Percentiles rank a stretch among this genome's conserved stretches.
Evolutionary conservation across 2,113 vertebrate species (phyloP).

Genomic region (Delphinapterus leucas): DNA sequence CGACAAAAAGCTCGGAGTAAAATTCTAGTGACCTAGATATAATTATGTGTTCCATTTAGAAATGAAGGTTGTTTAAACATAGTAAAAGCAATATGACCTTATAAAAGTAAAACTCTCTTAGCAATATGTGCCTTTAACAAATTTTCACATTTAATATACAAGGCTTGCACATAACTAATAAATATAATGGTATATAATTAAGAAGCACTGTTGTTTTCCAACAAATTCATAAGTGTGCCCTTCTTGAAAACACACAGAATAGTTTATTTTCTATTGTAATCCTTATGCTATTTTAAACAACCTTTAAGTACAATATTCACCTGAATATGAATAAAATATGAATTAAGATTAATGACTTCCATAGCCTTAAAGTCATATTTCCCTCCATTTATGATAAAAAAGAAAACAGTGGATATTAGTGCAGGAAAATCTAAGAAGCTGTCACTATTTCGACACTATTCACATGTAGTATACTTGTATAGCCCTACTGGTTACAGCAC

Average conservation of each 20-base stretch:
- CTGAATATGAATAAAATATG: conserved; percentile 7
- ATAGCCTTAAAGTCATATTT: neutral
- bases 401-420: neutral
- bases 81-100: neutral
- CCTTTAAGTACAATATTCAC: conserved; percentile 2
- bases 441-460: neutral
- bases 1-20: neutral
- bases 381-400: neutral
- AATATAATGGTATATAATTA: neutral
- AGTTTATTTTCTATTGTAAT: conserved; percentile 8
- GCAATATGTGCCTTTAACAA: conserved; percentile 4
- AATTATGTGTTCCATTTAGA: neutral
- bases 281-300: conserved; percentile 32
- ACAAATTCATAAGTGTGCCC: neutral
- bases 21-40: neutral
- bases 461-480: neutral
- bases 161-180: neutral
- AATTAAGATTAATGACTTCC: neutral
- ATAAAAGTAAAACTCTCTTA: conserved; percentile 50
- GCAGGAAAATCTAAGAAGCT: neutral
- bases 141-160: conserved; percentile 49
- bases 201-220: conserved; percentile 8
- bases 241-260: conserved; percentile 36
- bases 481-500: neutral
- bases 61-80: neutral